phyloP scores from a whole-genome alignment of 2,113 vertebrate genomes.

The Vanacampus margaritifer region DNA sequence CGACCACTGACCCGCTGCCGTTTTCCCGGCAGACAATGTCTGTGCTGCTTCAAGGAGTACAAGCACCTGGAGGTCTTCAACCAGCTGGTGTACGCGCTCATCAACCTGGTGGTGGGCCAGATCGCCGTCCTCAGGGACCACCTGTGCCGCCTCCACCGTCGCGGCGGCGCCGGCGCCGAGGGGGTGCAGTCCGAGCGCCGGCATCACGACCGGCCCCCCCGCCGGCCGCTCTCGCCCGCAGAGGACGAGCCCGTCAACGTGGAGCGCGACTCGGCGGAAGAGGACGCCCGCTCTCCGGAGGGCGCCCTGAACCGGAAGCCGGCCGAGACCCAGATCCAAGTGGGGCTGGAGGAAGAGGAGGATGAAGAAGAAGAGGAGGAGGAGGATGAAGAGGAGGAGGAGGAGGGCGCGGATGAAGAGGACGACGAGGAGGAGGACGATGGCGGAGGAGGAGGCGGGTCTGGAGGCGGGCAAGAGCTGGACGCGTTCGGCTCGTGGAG shows the following conservation, averaged over 20 bases:
- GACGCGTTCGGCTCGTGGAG: slow-evolving; percentile 88
- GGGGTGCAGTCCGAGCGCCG: slow-evolving; percentile 62
- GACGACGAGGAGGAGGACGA: too few relatives aligned
- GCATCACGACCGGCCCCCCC: slow-evolving; percentile 43
- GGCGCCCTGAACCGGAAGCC: slow-evolving; percentile 43
- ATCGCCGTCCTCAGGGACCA: slow-evolving; percentile 76
- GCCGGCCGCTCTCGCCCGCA: slow-evolving; percentile 66
- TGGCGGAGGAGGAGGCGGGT: slow-evolving; percentile 62
- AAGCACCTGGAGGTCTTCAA: slow-evolving; percentile 99
- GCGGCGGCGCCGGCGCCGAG: slow-evolving; percentile 65
- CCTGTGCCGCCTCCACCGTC: slow-evolving; percentile 78
- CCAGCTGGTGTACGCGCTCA: slow-evolving; percentile 98
- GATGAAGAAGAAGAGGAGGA: too few relatives aligned
- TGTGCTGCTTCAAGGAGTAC: slow-evolving; percentile 99
- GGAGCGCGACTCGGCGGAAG: slow-evolving; percentile 86
- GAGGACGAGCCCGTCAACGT: slow-evolving; percentile 87
- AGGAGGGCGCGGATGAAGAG: too few relatives aligned
- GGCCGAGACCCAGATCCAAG: slow-evolving; percentile 59
- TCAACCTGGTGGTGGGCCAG: slow-evolving; percentile 96
- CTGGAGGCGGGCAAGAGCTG: slow-evolving; percentile 60
- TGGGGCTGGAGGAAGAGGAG: slow-evolving; percentile 60
- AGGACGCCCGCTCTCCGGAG: slow-evolving; percentile 73
- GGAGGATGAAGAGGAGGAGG: too few relatives aligned
- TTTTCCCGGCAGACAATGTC: slow-evolving; percentile 82
- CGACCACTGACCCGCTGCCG: too few relatives aligned